Conservation (phyloP, 1,140 invertebrate genomes). For the Scaptodrosophila lebanonensis region DNA sequence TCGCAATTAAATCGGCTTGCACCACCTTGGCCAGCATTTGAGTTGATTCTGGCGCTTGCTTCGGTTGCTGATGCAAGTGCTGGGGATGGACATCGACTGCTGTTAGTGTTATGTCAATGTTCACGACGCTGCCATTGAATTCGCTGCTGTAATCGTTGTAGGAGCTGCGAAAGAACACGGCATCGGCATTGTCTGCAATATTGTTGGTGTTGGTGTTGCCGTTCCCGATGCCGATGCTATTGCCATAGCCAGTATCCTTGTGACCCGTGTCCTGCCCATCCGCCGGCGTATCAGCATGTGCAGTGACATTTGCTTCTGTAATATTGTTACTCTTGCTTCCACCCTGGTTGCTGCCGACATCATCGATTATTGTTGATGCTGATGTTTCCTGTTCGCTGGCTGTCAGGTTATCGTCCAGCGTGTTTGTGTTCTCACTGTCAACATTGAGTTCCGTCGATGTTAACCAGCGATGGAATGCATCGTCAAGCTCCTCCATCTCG, state of each 20-base stretch:
- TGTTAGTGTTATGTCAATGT: slow-evolving; percentile 76
- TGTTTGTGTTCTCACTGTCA: slow-evolving; percentile 46
- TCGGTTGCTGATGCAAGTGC: slow-evolving; percentile 29
- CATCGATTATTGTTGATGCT: slow-evolving; percentile 68
- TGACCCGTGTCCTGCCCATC: neutral
- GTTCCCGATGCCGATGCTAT: slow-evolving; percentile 40
- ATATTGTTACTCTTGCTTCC: slow-evolving; percentile 18
- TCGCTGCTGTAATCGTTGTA: slow-evolving; percentile 72
- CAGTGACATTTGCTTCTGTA: neutral
- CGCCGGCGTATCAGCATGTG: neutral
- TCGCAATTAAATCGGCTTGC: slow-evolving; percentile 73
- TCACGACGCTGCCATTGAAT: slow-evolving; percentile 73
- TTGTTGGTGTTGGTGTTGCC: slow-evolving; percentile 41
- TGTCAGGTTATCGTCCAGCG: slow-evolving; percentile 45
- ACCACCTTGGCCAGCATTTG: slow-evolving; percentile 9
- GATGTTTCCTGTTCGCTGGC: slow-evolving; percentile 51
- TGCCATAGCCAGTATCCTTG: no score
- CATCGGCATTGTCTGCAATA: slow-evolving; percentile 51
- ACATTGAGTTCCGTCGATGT: slow-evolving; percentile 68
- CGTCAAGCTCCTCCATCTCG: slow-evolving; percentile 56
- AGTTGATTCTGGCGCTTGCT: slow-evolving; percentile 15
- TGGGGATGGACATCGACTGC: slow-evolving; percentile 66
- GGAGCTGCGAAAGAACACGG: slow-evolving; percentile 67
- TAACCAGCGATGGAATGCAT: slow-evolving; percentile 74
- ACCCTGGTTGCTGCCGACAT: slow-evolving; percentile 51